Base-by-base conservation (phyloP, 2,113 vertebrate genomes). In the Atherinomorus stipes region DNA sequence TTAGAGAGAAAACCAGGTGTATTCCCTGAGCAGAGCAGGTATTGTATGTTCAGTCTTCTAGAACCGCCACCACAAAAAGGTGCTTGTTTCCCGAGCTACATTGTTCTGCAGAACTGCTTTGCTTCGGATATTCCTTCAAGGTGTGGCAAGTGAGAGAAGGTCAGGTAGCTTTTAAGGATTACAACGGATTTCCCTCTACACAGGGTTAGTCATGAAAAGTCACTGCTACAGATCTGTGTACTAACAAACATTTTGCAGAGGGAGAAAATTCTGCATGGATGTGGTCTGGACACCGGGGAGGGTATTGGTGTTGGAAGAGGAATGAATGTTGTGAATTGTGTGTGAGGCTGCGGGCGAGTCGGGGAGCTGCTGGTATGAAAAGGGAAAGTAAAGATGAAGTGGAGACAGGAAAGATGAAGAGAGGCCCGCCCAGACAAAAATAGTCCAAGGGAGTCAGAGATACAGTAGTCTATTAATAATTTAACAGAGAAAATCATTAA, bases 391-490 rank as follows among this genome's bases (percentile, higher is more conserved):
- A 77, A 82, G 81, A 81, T 71, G 64, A 87, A 52, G 72, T 71
- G 22, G 76, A 87, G 80, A 83, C 70, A 45, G 86, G 75, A 76
- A 67, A 75, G 80, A 65, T 54, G 68, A 78, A 18, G 71, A 84
- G 70, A 62, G 79, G 54, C 75, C 64, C 42, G 52, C 80, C 42
- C 59, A 77, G 91, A 90, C 84, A 83, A 85, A 92, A 89, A 93
- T 92, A 92, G 89, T 89, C 76, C 59, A 62, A 76, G 84, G 74
- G 77, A 90, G 85, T 68, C 84, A 83, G 80, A 9, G 84, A 83
- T 86, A n/a, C n/a, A n/a, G n/a, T n/a, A 49, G 26, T n/a, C 42
- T 37, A 88, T 94, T 78, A 93, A 93, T 94, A 92, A 93, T 94
- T 93, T 85, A 94, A 50, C 50, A n/a, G 53, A 21, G 69, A 85